Evolutionary conservation across 2,888 invertebrate genomes (phyloP), one percentile per base, ranked within the genome.

Genomic region (Eustalomyia histrio): DNA sequence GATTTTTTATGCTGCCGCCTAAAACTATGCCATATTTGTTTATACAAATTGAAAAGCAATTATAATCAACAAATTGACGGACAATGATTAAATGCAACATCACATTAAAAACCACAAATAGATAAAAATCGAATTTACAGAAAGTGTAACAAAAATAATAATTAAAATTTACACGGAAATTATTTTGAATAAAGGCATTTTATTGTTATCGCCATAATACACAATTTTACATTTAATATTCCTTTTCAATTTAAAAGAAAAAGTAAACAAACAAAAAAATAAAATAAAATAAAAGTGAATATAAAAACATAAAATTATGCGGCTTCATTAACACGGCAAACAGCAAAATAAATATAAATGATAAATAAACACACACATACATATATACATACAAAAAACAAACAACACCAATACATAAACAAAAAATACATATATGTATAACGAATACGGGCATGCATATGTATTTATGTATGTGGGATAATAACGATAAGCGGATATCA

Each of bases 401-500:
- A 39, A 39, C 14, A 39, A 39, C 39, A 39, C 39, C 39, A 39
- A 39, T 39, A 12, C 39, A 39, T 39, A 39, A 39, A 39, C 14
- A 39, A 39, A 39, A 39, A 12, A 6, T 1, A 29, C 3, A 29
- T 29, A 6, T 1, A 29, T 6, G 7, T 29, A 6, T 6, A 29
- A 47, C 35, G 12, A 12, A 39, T 39, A 50, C 24, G 5, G 14
- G 18, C 9, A 14, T 50, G 24, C 14, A 17, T 24, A 16, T 63
- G 50, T 16, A 50, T 24, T 12, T 47, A 21, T 18, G 63, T 16
- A 10, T 43, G 24, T 79, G 75, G 47, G 10, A 39, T 53, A 57
- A 64, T 64, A 33, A 63, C 73, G 52, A 29, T 73, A 73, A 79
- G 55, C 61, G 63, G 50, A 68, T 64, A 64, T 39, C 39, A 61